Evolutionary conservation across 2,888 invertebrate genomes (phyloP).

Genomic region (Priocnemis perturbator): DNA sequence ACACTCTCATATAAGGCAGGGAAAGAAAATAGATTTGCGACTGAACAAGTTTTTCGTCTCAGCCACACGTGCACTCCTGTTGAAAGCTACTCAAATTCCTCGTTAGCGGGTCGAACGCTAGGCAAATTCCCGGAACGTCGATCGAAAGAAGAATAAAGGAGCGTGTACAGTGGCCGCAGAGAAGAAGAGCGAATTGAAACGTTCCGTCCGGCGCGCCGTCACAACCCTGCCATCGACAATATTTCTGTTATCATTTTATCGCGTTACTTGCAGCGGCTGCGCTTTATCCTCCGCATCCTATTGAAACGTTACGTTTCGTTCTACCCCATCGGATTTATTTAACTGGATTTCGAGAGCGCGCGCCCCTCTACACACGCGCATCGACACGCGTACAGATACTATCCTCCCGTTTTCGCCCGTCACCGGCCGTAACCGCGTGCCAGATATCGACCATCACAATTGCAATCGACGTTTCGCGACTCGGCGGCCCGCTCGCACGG

Average conservation of each 20-base stretch:
- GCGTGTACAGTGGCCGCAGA: too few species aligned
- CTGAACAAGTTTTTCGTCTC: too few species aligned
- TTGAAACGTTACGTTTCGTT: slow-evolving; percentile 32
- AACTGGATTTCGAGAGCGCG: slow-evolving; percentile 24
- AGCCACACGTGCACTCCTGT: too few species aligned
- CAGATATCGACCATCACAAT: not conserved
- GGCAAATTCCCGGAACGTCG: too few species aligned
- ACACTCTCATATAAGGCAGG: too few species aligned
- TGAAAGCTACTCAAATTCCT: too few species aligned
- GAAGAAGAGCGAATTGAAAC: too few species aligned
- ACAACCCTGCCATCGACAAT: slow-evolving; percentile 2
- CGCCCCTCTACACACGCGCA: slow-evolving; percentile 14
- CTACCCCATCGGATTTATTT: slow-evolving; percentile 22
- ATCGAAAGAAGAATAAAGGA: too few species aligned
- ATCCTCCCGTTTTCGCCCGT: not conserved
- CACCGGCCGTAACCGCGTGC: not conserved
- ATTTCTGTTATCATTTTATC: slow-evolving; percentile 33
- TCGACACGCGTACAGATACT: not conserved
- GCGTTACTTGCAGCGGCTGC: slow-evolving; percentile 33
- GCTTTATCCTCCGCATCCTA: slow-evolving; percentile 32
- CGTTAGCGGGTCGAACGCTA: too few species aligned
- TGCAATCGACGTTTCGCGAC: not conserved
- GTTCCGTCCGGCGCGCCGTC: too few species aligned
- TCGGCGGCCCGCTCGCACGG: not conserved
- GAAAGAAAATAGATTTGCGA: too few species aligned